These are phyloP conservation scores for Endotricha flammealis DNA, from an alignment of 2,888 invertebrate species.

Conservation along the genomic window DNA sequence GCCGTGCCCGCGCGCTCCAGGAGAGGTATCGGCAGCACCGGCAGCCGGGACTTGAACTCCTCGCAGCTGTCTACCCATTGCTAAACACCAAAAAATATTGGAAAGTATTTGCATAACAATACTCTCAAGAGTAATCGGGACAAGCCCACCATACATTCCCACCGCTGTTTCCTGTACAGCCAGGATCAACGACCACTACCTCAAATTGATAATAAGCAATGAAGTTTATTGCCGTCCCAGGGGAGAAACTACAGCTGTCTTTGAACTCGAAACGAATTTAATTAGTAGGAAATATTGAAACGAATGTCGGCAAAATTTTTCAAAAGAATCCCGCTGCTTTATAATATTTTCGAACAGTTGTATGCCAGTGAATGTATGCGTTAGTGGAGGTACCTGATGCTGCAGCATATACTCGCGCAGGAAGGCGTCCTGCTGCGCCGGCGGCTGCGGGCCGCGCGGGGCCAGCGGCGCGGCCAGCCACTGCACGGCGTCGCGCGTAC, in stretches of 20 bases:
- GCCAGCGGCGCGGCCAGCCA: conserved; percentile 88
- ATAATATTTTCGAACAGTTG: too few relatives aligned
- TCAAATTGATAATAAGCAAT: too few relatives aligned
- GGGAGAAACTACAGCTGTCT: too few relatives aligned
- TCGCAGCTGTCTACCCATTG: conserved; percentile 67
- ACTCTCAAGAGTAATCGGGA: too few relatives aligned
- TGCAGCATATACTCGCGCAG: conserved; percentile 92
- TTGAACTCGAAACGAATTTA: too few relatives aligned
- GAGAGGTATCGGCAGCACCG: conserved; percentile 86
- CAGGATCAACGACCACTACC: too few relatives aligned
- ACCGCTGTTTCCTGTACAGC: too few relatives aligned
- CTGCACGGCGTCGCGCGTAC: conserved; percentile 65
- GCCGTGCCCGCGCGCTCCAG: conserved; percentile 83
- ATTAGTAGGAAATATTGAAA: too few relatives aligned
- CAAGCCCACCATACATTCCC: too few relatives aligned
- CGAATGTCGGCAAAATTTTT: too few relatives aligned
- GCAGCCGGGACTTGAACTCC: conserved; percentile 59
- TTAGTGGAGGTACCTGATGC: conserved; percentile 81
- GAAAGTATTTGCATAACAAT: not conserved
- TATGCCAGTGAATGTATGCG: not conserved
- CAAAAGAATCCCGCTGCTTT: too few relatives aligned
- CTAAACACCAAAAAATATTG: conserved; percentile 33
- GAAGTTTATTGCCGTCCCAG: too few relatives aligned
- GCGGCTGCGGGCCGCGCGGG: conserved; percentile 83
- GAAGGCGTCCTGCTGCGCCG: conserved; percentile 87